These are phyloP conservation scores for Pseudorhombus dupliciocellatus DNA, from an alignment of 2,113 vertebrate species.

Conservation along the genomic window DNA sequence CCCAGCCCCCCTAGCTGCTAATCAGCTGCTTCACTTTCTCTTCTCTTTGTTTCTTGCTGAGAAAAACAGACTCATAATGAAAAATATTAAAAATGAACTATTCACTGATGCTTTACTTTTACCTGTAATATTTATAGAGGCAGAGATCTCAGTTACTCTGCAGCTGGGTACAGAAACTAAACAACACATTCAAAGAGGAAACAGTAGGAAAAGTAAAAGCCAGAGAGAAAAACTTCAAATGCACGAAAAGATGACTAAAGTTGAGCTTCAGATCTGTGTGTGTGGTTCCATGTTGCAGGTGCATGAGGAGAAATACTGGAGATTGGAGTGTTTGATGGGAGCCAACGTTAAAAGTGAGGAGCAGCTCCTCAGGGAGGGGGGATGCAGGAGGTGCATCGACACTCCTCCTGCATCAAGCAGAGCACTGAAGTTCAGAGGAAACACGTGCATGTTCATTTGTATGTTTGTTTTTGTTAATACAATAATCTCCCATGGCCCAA, in stretches of 20 bases:
- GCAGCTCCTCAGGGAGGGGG: too few relatives aligned
- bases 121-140: background rate
- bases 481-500: slow-evolving; percentile 37
- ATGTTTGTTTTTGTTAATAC: slow-evolving; percentile 29
- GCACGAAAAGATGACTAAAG: too few relatives aligned
- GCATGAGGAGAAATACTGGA: too few relatives aligned
- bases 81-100: background rate
- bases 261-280: too few relatives aligned
- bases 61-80: slow-evolving; percentile 17
- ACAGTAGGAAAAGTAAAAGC: too few relatives aligned
- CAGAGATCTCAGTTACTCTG: too few relatives aligned
- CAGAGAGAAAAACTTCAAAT: too few relatives aligned
- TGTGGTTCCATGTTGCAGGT: too few relatives aligned
- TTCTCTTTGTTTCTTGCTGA: slow-evolving; percentile 9
- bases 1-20: slow-evolving; percentile 51
- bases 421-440: background rate
- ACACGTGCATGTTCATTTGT: background rate
- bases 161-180: background rate
- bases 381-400: too few relatives aligned
- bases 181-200: background rate
- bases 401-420: too few relatives aligned
- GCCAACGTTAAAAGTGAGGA: too few relatives aligned
- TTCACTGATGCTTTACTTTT: background rate
- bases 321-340: too few relatives aligned
- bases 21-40: slow-evolving; percentile 56